phyloP scores from a whole-genome alignment of 1,140 invertebrate genomes.

The Temnothorax longispinosus region DNA sequence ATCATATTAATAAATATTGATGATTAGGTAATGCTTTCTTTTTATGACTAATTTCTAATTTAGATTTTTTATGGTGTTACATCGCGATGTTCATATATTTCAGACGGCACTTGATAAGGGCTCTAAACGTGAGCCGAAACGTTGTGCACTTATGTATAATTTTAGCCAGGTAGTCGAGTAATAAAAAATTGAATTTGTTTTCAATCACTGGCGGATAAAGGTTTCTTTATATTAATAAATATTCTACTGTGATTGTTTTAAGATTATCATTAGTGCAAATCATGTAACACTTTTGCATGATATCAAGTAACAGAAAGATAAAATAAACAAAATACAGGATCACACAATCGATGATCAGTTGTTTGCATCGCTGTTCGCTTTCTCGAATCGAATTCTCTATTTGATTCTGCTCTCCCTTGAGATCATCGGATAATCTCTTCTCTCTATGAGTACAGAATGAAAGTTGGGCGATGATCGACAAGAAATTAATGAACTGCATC shows the following conservation, averaged over 20 bases:
- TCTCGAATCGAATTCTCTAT: neutral
- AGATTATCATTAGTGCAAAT: neutral
- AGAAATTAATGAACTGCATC: conserved; percentile 58
- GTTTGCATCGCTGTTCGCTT: neutral
- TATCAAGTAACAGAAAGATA: neutral
- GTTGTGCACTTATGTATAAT: no score
- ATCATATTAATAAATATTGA: neutral
- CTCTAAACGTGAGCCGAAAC: no score
- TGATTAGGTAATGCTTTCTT: no score
- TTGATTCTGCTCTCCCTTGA: neutral
- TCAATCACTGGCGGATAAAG: no score
- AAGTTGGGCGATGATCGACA: neutral
- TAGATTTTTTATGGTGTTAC: no score
- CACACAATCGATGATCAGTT: neutral
- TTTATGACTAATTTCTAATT: no score
- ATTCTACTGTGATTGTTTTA: neutral
- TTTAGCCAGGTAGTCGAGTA: no score
- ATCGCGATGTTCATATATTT: no score
- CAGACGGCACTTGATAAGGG: no score
- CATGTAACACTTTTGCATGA: neutral
- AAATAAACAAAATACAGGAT: neutral
- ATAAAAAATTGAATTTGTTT: no score
- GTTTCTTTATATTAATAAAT: neutral
- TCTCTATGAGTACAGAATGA: neutral
- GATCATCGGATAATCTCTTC: neutral